Evolutionary conservation across 2,888 invertebrate genomes (phyloP).

Genomic region (Leptinotarsa juncta): DNA sequence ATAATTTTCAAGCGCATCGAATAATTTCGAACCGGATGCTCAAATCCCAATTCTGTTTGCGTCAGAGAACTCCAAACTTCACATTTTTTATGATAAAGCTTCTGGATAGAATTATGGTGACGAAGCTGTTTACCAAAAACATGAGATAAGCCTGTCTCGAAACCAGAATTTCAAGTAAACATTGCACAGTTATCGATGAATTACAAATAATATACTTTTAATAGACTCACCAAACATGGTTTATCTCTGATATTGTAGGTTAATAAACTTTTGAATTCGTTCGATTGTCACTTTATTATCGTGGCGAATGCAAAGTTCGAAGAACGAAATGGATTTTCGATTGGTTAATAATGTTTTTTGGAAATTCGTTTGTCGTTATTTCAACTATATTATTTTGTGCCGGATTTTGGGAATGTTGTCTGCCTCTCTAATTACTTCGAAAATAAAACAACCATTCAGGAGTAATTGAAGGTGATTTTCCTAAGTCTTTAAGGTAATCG

Average conservation of each 20-base stretch:
- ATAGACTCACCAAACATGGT: conserved; percentile 11
- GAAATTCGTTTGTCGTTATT: neutral
- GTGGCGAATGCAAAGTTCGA: neutral
- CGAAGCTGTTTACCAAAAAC: conserved; percentile 21
- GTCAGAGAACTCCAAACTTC: conserved; percentile 15
- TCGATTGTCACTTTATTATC: conserved; percentile 17
- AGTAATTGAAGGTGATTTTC: neutral
- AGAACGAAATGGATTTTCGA: neutral
- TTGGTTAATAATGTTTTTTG: conserved; percentile 2
- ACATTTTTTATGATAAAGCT: conserved; percentile 15
- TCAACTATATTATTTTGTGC: neutral
- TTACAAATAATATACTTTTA: neutral
- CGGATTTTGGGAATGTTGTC: neutral
- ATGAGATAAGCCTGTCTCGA: conserved; percentile 14
- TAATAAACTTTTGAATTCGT: conserved; percentile 19
- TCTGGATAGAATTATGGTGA: neutral
- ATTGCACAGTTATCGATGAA: conserved; percentile 15
- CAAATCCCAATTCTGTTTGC: neutral
- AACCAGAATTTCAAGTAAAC: conserved; percentile 21
- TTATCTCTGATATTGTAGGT: conserved; percentile 13
- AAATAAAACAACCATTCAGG: neutral
- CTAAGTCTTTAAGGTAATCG: neutral
- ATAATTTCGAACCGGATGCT: neutral
- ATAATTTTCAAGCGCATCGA: neutral
- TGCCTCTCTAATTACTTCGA: neutral